Conservation (phyloP, 2,888 invertebrate species). For the Parnassius orleans region DNA sequence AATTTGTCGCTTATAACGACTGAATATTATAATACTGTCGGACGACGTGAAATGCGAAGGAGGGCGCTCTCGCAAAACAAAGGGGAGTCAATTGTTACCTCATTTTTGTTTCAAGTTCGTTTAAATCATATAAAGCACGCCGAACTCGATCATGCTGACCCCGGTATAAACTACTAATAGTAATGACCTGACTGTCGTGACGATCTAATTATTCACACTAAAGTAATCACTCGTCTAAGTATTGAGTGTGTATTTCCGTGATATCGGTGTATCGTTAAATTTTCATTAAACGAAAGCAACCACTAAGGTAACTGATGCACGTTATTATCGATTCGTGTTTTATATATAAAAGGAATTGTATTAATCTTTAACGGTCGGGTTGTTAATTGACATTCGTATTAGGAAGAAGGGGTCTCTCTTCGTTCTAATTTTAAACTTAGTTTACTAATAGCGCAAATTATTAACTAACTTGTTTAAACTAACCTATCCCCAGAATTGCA, state of each 20-base stretch:
- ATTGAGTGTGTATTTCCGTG: background rate
- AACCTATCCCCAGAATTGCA: slow-evolving; percentile 1
- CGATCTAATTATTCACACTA: slow-evolving; percentile 35
- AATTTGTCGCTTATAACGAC: slow-evolving; percentile 47
- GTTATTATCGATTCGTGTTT: slow-evolving; percentile 12
- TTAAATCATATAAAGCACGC: slow-evolving; percentile 48
- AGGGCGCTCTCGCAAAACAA: slow-evolving; percentile 73
- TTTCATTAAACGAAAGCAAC: slow-evolving; percentile 7
- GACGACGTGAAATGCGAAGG: slow-evolving; percentile 77
- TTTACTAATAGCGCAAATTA: slow-evolving; percentile 3
- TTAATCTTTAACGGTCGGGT: background rate
- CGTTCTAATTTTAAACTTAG: background rate
- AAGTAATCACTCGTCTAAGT: slow-evolving; percentile 1
- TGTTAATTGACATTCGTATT: background rate
- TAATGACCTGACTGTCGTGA: slow-evolving; percentile 57
- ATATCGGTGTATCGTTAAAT: slow-evolving; percentile 30
- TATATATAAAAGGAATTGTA: background rate
- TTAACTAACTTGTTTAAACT: slow-evolving; percentile 1
- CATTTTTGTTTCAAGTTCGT: slow-evolving; percentile 35
- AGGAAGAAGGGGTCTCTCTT: slow-evolving; percentile 4
- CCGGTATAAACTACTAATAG: slow-evolving; percentile 47
- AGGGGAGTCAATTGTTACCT: slow-evolving; percentile 65
- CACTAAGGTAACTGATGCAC: slow-evolving; percentile 9
- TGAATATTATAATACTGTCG: slow-evolving; percentile 55
- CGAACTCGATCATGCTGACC: slow-evolving; percentile 54